A percentile compares a stretch with the other conserved stretches of the same genome.
These are phyloP conservation scores for Tuberolachnus salignus DNA, from an alignment of 2,888 invertebrate genomes.

Conservation along the genomic window DNA sequence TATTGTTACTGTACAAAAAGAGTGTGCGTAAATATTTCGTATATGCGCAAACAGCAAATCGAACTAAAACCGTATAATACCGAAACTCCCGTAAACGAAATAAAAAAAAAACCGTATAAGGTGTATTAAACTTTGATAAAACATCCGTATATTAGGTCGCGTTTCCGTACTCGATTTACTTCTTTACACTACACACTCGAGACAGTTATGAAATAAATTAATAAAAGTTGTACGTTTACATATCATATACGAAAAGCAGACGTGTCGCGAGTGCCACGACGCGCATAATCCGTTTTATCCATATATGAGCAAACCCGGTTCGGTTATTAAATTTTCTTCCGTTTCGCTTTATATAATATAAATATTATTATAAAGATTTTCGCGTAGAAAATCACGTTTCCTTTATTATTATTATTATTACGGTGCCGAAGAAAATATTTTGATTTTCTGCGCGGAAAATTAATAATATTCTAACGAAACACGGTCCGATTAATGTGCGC, in stretches of 20 bases:
- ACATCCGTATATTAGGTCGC: too few relatives aligned
- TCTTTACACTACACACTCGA: not conserved
- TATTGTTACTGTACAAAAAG: too few relatives aligned
- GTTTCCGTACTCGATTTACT: too few relatives aligned
- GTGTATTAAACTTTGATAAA: too few relatives aligned
- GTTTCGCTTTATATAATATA: too few relatives aligned
- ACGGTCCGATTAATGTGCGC: slow-evolving; percentile 12
- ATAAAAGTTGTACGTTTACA: not conserved
- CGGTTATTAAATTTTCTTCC: not conserved
- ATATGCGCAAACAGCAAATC: too few relatives aligned
- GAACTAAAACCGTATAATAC: too few relatives aligned
- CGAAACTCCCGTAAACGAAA: too few relatives aligned
- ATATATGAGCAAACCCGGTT: not conserved
- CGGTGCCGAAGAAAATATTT: not conserved
- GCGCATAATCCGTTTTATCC: not conserved
- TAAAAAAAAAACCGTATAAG: too few relatives aligned
- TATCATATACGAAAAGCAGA: not conserved
- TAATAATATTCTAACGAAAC: slow-evolving; percentile 32
- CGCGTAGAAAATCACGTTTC: slow-evolving; percentile 12
- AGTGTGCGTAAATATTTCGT: too few relatives aligned
- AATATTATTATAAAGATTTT: slow-evolving; percentile 10
- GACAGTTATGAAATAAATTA: too few relatives aligned
- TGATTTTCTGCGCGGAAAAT: slow-evolving; percentile 10
- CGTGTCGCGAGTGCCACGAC: not conserved
- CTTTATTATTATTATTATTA: slow-evolving; percentile 3